These are phyloP conservation scores for Selene dorsalis DNA, from an alignment of 2,797 vertebrate species.

Conservation along the genomic window DNA sequence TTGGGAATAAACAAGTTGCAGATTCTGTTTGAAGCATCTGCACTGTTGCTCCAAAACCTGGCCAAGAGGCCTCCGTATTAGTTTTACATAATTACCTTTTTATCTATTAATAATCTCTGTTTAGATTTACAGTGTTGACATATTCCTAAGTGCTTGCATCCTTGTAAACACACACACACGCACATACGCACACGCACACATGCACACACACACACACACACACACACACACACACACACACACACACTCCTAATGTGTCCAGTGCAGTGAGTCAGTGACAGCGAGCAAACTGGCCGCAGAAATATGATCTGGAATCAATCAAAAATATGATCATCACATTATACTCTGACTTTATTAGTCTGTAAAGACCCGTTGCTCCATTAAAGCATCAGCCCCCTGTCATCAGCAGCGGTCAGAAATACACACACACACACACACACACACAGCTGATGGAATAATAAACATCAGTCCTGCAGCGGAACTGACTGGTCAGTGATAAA, in stretches of 20 bases:
- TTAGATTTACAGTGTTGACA: constrained; percentile 70
- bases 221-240: background rate
- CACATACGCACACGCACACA: background rate
- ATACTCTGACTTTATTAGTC: constrained; percentile 63
- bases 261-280: constrained; percentile 47
- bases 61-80: constrained; percentile 16
- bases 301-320: constrained; percentile 71
- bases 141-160: constrained; percentile 63
- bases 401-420: constrained; percentile 30
- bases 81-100: constrained; percentile 44
- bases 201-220: background rate
- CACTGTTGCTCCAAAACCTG: constrained; percentile 14
- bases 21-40: constrained; percentile 16
- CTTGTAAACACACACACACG: constrained; percentile 33
- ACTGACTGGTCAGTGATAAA: constrained; percentile 62
- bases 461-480: constrained; percentile 14
- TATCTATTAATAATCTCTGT: constrained; percentile 55
- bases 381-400: constrained; percentile 63
- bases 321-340: constrained; percentile 59
- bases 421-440: background rate
- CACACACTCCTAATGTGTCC: constrained; percentile 25
- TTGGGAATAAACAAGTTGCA: background rate
- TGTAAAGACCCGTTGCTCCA: constrained; percentile 55
- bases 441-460: background rate
- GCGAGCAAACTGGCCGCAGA: constrained; percentile 39